Percentiles rank a stretch among this genome's conserved stretches.
phyloP scores from a whole-genome alignment of 2,113 vertebrate genomes.

The Gopherus flavomarginatus region DNA sequence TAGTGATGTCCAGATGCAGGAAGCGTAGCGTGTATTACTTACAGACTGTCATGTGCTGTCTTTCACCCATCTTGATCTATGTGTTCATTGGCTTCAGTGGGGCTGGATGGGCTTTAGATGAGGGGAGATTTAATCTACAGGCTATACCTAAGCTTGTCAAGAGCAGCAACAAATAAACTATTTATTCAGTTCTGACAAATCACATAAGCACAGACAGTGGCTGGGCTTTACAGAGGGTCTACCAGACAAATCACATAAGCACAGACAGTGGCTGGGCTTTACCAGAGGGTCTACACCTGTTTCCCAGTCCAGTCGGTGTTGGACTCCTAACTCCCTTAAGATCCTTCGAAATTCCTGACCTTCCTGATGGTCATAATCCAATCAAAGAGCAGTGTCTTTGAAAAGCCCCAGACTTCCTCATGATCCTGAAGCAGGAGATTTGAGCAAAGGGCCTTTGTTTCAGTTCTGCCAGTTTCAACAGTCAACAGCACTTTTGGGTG shows the following conservation, averaged over 20 bases:
- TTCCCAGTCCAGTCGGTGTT: background rate
- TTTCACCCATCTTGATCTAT: background rate
- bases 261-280: background rate
- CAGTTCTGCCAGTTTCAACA: slow-evolving; percentile 30
- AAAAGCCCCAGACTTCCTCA: background rate
- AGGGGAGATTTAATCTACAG: slow-evolving; percentile 7
- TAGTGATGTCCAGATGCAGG: background rate
- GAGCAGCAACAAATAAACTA: background rate
- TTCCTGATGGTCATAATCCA: background rate
- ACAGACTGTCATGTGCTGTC: background rate
- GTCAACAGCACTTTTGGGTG: slow-evolving; percentile 41
- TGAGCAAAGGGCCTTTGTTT: slow-evolving; percentile 45
- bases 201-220: background rate
- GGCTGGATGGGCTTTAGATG: background rate
- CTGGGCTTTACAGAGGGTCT: background rate
- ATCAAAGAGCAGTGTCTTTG: background rate
- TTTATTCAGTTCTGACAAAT: background rate
- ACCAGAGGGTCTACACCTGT: background rate
- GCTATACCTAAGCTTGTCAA: background rate
- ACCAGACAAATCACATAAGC: background rate
- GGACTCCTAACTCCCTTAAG: rapidly evolving
- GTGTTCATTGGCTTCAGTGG: background rate
- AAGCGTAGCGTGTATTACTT: background rate
- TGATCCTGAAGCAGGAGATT: background rate
- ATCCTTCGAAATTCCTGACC: background rate